These are phyloP conservation scores for Lasioglossum villosulum DNA, from an alignment of 2,888 invertebrate species.

Conservation along the genomic window DNA sequence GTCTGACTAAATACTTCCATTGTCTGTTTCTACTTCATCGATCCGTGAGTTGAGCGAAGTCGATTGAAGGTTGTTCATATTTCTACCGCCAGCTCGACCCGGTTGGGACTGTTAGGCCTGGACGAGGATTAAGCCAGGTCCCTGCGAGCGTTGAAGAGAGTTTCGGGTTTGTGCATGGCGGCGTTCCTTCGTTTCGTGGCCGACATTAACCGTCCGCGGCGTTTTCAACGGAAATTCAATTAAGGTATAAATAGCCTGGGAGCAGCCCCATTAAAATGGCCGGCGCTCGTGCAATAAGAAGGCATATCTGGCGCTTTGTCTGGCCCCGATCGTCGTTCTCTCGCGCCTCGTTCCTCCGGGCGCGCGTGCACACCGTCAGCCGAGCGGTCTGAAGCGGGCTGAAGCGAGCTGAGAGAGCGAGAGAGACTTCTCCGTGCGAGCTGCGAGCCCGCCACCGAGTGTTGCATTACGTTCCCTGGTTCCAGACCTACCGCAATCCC, in stretches of 20 bases:
- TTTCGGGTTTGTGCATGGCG: background rate
- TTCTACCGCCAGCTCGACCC: no score
- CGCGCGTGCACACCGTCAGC: constrained; percentile 29
- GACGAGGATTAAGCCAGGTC: background rate
- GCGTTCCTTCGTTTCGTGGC: constrained; percentile 49
- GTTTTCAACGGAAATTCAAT: constrained; percentile 76
- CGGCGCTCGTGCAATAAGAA: constrained; percentile 65
- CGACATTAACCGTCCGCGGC: constrained; percentile 42
- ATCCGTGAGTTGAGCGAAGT: background rate
- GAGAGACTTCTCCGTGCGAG: constrained; percentile 28
- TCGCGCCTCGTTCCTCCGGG: constrained; percentile 19
- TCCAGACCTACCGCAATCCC: constrained; percentile 80
- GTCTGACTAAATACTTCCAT: background rate
- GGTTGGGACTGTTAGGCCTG: background rate
- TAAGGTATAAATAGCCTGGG: constrained; percentile 75
- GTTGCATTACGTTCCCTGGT: constrained; percentile 74
- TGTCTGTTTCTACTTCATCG: background rate
- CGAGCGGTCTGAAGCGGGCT: background rate
- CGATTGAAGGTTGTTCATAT: background rate
- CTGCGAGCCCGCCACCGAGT: constrained; percentile 63
- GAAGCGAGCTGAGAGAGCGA: background rate
- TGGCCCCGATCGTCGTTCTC: constrained; percentile 58
- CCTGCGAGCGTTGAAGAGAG: background rate
- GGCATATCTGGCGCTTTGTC: constrained; percentile 70
- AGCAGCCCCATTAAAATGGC: constrained; percentile 67